Conservation (phyloP, 2,888 invertebrate species). For the Drosophila peninsularis region DNA sequence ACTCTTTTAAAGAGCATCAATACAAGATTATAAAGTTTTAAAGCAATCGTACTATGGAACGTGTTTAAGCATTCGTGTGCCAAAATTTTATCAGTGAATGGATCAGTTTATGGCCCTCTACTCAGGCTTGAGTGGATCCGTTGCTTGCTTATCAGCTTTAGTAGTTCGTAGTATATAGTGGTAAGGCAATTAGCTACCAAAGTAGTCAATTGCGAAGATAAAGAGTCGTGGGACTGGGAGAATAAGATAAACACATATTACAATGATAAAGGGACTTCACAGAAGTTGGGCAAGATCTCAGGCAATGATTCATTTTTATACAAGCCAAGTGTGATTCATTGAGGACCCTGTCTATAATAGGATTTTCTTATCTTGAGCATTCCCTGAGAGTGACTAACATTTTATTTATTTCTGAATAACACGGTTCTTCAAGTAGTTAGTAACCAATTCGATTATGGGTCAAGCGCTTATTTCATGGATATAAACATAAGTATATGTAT, state of each 20-base stretch:
- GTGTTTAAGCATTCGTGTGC: too few species aligned
- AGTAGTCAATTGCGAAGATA: background rate
- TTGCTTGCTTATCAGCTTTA: background rate
- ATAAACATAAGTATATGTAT: background rate
- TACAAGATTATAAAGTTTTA: too few species aligned
- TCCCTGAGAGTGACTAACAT: background rate
- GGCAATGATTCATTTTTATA: background rate
- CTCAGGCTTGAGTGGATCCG: background rate
- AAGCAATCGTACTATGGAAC: background rate
- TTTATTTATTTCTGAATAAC: background rate
- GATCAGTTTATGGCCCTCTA: background rate
- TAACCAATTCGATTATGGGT: background rate
- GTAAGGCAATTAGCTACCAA: slow-evolving; percentile 1
- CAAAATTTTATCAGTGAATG: background rate
- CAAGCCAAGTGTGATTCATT: background rate
- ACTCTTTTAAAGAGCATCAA: too few species aligned
- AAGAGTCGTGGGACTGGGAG: background rate
- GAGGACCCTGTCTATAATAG: background rate
- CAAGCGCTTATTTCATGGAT: background rate
- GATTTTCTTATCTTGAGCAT: background rate
- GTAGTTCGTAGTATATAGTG: background rate
- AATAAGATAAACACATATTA: background rate
- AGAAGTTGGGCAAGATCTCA: background rate
- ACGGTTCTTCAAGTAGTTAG: background rate
- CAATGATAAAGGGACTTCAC: background rate